A percentile compares a stretch with the other conserved stretches of the same genome.
Evolutionary conservation across 2,113 vertebrate species (phyloP).

Genomic region (Micromys minutus): DNA sequence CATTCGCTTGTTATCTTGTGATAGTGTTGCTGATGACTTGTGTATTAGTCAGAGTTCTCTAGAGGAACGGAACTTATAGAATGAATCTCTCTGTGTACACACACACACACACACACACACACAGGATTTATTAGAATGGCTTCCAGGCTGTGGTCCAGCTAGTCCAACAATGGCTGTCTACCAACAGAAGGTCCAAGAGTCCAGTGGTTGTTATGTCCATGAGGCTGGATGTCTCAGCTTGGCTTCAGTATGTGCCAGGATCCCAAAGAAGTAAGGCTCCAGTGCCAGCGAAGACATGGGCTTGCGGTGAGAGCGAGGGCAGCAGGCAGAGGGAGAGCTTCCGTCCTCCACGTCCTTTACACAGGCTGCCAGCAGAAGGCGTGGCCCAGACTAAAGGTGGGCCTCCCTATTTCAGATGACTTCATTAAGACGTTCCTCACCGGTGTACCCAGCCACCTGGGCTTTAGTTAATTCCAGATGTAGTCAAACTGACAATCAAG

Average conservation of each 20-base stretch:
- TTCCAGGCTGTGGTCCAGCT: background rate
- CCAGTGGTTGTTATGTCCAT: background rate
- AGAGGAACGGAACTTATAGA: background rate
- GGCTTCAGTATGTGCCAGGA: background rate
- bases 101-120: background rate
- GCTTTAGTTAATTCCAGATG: background rate
- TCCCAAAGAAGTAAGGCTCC: background rate
- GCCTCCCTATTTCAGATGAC: background rate
- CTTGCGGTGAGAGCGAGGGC: background rate
- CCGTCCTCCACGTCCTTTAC: background rate
- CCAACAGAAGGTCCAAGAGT: background rate
- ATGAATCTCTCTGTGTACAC: background rate
- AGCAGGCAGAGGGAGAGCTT: background rate
- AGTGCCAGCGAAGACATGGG: background rate
- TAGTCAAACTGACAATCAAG: background rate
- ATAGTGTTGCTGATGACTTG: background rate
- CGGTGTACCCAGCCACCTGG: background rate
- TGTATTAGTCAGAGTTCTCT: background rate
- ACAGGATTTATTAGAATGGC: background rate
- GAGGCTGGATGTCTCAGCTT: background rate
- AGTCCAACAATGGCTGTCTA: background rate
- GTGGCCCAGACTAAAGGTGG: background rate
- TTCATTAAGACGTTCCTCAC: background rate
- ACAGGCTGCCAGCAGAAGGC: background rate
- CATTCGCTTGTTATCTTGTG: slow-evolving; percentile 33